These are phyloP conservation scores for Bombyx mori DNA, from an alignment of 1,140 invertebrate species.

Conservation along the genomic window ASM3026992v2 NC_085112.1:5436501-5437000, in stretches of 20 bases:
- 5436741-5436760: background rate
- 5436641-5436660: no score
- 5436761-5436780: slow-evolving; percentile 1
- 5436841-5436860: background rate
- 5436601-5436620: no score
- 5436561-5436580: no score
- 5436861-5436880: slow-evolving; percentile 17
- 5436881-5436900: slow-evolving; percentile 45
- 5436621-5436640: no score
- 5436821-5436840: background rate
- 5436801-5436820: background rate
- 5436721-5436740: slow-evolving; percentile 10
- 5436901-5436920: slow-evolving; percentile 47
- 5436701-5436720: slow-evolving; percentile 31
- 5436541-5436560: no score
- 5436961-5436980: slow-evolving; percentile 68
- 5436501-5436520: no score
- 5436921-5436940: slow-evolving; percentile 29
- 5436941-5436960: slow-evolving; percentile 65
- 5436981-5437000: slow-evolving; percentile 59
- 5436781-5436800: background rate
- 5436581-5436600: no score
- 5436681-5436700: slow-evolving; percentile 26
- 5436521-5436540: no score
- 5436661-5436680: slow-evolving; percentile 14